Conservation (phyloP, 2,797 vertebrate species). For the Lepus oiostolus region DNA sequence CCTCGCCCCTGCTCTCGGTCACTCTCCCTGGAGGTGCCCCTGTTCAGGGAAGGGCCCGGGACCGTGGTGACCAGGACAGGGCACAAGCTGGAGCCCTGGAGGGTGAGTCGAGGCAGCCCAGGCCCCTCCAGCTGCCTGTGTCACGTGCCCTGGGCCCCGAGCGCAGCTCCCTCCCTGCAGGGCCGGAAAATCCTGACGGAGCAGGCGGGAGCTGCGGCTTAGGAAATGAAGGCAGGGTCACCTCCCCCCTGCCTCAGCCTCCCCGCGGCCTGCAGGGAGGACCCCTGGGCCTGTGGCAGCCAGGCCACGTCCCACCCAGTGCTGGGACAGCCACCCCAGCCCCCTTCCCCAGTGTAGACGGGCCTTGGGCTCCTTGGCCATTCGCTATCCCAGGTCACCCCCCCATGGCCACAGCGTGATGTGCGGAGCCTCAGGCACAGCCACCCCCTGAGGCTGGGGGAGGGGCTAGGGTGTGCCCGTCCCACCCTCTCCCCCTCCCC, state of each 20-base stretch:
- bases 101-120: neutral
- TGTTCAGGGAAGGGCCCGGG: too few relatives aligned
- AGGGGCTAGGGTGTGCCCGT: neutral
- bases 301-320: neutral
- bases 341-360: neutral
- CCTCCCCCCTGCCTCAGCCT: neutral
- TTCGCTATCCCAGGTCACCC: neutral
- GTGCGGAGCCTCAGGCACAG: neutral
- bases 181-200: fast-evolving
- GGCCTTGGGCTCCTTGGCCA: neutral
- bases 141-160: too few relatives aligned
- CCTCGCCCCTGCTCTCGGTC: neutral
- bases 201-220: neutral
- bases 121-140: neutral
- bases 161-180: too few relatives aligned
- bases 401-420: neutral
- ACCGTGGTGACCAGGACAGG: fast-evolving
- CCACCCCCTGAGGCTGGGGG: neutral
- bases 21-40: fast-evolving
- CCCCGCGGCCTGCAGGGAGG: neutral
- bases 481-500: neutral
- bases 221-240: neutral
- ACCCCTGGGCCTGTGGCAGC: neutral
- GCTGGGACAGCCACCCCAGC: neutral
- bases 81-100: neutral